A percentile compares a stretch with the other conserved stretches of the same genome.
These are phyloP conservation scores for Ophion costatus DNA, from an alignment of 2,888 invertebrate species.

Conservation along the genomic window DNA sequence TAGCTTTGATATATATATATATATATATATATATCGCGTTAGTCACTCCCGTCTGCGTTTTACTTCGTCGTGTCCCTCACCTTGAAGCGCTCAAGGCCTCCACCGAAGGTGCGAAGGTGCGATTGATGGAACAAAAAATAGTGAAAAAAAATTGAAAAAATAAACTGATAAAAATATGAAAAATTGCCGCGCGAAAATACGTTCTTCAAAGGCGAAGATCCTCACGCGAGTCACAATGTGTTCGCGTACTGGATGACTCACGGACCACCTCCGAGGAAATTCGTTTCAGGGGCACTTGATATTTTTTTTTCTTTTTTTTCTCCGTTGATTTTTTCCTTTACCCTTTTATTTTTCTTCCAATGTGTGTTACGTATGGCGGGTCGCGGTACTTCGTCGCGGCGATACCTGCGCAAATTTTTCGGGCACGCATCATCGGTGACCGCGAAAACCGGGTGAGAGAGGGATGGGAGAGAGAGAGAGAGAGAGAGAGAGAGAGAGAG, in stretches of 20 bases:
- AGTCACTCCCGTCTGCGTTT: slow-evolving; percentile 16
- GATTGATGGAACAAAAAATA: slow-evolving; percentile 41
- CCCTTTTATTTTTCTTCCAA: no score
- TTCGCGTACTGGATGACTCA: slow-evolving; percentile 49
- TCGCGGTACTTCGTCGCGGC: no score
- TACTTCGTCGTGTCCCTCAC: slow-evolving; percentile 21
- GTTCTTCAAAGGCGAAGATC: slow-evolving; percentile 5
- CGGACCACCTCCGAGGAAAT: slow-evolving; percentile 17
- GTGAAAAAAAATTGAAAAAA: slow-evolving; percentile 6
- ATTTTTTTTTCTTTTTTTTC: not conserved
- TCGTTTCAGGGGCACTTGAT: slow-evolving; percentile 45
- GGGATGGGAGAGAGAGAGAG: no score
- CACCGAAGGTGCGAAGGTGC: slow-evolving; percentile 32
- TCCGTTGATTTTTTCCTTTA: no score
- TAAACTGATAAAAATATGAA: not conserved
- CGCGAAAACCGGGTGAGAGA: no score
- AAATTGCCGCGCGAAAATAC: not conserved
- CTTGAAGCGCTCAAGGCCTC: slow-evolving; percentile 41
- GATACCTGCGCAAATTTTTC: no score
- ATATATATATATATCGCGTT: slow-evolving; percentile 9
- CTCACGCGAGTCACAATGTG: not conserved
- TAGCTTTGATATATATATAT: no score
- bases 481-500: no score
- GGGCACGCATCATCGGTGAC: no score
- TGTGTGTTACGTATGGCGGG: no score